Evolutionary conservation across 2,888 invertebrate genomes (phyloP).

Genomic region (Camptogramma bilineatum): DNA sequence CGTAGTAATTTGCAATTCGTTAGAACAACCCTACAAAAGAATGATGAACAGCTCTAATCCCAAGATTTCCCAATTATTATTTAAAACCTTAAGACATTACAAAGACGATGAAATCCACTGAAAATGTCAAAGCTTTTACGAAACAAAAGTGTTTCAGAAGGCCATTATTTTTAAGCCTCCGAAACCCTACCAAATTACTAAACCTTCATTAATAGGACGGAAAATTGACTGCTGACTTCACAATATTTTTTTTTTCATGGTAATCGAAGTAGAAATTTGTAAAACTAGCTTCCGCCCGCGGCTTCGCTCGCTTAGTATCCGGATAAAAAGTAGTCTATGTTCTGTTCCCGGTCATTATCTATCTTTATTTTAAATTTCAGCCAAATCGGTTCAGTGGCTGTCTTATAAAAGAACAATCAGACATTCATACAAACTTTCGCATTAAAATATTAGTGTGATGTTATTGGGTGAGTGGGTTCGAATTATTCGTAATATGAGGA

Average conservation of each 20-base stretch:
- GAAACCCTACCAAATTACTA: slow-evolving; percentile 4
- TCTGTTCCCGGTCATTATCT: too few relatives aligned
- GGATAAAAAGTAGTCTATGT: too few relatives aligned
- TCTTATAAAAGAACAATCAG: too few relatives aligned
- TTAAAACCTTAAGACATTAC: not conserved
- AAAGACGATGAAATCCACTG: not conserved
- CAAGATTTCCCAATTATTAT: not conserved
- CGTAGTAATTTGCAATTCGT: not conserved
- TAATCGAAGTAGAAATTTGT: too few relatives aligned
- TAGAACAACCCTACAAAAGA: not conserved
- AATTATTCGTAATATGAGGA: too few relatives aligned
- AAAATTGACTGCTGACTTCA: not conserved
- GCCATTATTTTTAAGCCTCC: slow-evolving; percentile 3
- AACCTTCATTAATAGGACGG: slow-evolving; percentile 1
- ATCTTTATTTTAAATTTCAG: too few relatives aligned
- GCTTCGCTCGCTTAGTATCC: too few relatives aligned
- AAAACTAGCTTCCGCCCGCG: too few relatives aligned
- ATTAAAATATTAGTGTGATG: too few relatives aligned
- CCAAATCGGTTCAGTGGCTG: too few relatives aligned
- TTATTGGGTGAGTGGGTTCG: too few relatives aligned
- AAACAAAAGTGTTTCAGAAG: not conserved
- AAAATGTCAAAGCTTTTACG: not conserved
- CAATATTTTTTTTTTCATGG: not conserved
- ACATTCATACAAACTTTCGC: too few relatives aligned
- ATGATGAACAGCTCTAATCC: not conserved